These are phyloP conservation scores for Trichogramma pretiosum DNA, from an alignment of 1,140 invertebrate species.

Conservation along the genomic window DNA sequence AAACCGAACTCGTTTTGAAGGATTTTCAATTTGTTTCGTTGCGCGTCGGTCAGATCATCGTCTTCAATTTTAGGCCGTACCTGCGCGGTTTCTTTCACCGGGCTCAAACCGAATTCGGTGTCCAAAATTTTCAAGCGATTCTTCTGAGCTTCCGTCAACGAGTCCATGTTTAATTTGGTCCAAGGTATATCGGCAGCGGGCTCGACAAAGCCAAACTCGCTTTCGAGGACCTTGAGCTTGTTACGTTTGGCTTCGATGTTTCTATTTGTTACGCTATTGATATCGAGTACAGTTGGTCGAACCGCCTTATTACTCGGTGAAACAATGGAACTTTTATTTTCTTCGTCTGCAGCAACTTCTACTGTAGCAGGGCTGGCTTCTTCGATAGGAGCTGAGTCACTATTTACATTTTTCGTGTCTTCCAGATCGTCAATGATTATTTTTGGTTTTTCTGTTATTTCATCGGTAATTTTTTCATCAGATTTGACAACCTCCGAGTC, in stretches of 20 bases:
- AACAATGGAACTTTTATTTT: not conserved
- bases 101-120: not conserved
- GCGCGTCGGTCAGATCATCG: constrained; percentile 27
- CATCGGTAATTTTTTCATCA: not conserved
- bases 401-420: too few relatives aligned
- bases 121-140: not conserved
- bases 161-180: too few relatives aligned
- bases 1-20: constrained; percentile 28
- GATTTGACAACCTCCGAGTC: not conserved
- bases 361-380: constrained; percentile 1
- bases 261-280: constrained; percentile 24
- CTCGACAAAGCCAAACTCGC: constrained; percentile 31
- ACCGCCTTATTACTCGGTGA: constrained; percentile 19
- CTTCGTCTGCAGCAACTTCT: not conserved
- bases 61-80: too few relatives aligned
- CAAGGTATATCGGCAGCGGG: too few relatives aligned
- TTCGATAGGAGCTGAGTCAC: constrained; percentile 11
- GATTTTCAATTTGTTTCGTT: constrained; percentile 27
- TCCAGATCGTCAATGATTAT: constrained; percentile 10
- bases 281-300: constrained; percentile 28
- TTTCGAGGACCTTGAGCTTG: constrained; percentile 23
- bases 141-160: too few relatives aligned
- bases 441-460: constrained; percentile 4
- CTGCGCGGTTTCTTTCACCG: constrained; percentile 21
- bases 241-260: constrained; percentile 25